A percentile compares a stretch with the other conserved stretches of the same genome.
phyloP scores from a whole-genome alignment of 2,113 vertebrate species.

The Cyprinodon tularosa region DNA sequence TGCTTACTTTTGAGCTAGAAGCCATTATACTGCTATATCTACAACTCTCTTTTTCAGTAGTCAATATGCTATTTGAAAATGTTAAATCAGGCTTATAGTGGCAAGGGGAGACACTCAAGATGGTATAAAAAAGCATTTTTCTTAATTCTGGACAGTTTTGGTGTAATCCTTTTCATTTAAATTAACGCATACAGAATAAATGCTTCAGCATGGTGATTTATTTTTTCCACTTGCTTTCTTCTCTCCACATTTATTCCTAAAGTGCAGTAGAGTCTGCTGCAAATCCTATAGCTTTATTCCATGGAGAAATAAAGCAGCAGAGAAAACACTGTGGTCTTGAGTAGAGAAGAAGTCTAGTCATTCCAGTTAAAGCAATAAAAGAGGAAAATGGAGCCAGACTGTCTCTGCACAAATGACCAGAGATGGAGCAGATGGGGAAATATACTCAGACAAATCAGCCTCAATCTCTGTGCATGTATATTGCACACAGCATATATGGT shows the following conservation, averaged over 20 bases:
- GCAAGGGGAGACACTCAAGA: no score
- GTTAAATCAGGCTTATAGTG: no score
- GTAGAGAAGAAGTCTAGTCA: conserved; percentile 43
- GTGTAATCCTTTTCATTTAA: no score
- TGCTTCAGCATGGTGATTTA: no score
- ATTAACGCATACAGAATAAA: no score
- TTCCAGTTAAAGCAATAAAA: conserved; percentile 68
- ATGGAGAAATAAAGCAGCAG: conserved; percentile 57
- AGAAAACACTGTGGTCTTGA: conserved; percentile 16
- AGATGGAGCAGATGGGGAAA: conserved; percentile 60
- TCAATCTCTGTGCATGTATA: conserved; percentile 10
- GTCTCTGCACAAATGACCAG: conserved; percentile 59
- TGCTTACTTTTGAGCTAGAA: no score
- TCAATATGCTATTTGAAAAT: no score
- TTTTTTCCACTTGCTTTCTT: not conserved
- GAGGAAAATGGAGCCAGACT: conserved; percentile 41
- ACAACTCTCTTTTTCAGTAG: no score
- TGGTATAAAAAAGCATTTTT: no score
- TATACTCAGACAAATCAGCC: conserved; percentile 38
- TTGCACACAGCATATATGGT: conserved; percentile 6
- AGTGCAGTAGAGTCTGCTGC: conserved; percentile 4
- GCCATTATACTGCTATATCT: no score
- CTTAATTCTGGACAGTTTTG: no score
- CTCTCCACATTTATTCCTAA: conserved; percentile 3
- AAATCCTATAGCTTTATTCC: conserved; percentile 21